These are phyloP conservation scores for Onthophagus sagittarius DNA, from an alignment of 2,888 invertebrate genomes.

Conservation along the genomic window DNA sequence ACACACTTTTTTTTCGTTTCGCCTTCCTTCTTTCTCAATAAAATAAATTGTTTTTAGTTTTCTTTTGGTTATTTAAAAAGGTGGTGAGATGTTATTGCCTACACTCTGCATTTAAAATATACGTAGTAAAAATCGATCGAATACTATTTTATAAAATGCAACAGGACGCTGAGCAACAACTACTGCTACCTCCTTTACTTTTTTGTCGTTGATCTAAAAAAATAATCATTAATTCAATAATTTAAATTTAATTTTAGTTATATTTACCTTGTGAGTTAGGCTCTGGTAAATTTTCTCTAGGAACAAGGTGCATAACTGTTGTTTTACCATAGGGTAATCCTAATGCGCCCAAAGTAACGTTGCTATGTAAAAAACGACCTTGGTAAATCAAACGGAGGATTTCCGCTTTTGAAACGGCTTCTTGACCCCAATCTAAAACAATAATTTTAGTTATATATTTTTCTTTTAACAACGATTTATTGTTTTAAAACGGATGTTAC, in stretches of 20 bases:
- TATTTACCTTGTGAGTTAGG: constrained; percentile 90
- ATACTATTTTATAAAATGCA: constrained; percentile 73
- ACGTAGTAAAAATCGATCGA: background rate
- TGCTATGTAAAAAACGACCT: constrained; percentile 98
- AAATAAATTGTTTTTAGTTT: constrained; percentile 28
- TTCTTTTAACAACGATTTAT: no score
- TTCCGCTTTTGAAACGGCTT: constrained; percentile 93
- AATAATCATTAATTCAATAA: constrained; percentile 24
- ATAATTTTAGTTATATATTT: background rate
- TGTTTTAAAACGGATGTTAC: no score
- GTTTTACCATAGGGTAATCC: constrained; percentile 96
- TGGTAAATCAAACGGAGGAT: constrained; percentile 99
- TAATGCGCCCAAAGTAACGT: constrained; percentile 96
- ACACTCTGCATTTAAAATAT: background rate
- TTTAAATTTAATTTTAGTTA: constrained; percentile 22
- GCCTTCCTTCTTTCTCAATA: constrained; percentile 22
- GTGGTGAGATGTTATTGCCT: background rate
- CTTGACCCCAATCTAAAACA: constrained; percentile 88
- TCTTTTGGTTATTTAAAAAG: constrained; percentile 19
- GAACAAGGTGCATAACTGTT: constrained; percentile 99
- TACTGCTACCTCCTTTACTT: constrained; percentile 91
- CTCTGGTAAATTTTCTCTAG: constrained; percentile 98
- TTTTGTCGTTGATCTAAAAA: constrained; percentile 91
- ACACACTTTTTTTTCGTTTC: constrained; percentile 12
- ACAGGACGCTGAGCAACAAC: constrained; percentile 91